These are phyloP conservation scores for Trachelipus rathkii DNA, from an alignment of 1,140 invertebrate genomes.

Conservation along the genomic window DNA sequence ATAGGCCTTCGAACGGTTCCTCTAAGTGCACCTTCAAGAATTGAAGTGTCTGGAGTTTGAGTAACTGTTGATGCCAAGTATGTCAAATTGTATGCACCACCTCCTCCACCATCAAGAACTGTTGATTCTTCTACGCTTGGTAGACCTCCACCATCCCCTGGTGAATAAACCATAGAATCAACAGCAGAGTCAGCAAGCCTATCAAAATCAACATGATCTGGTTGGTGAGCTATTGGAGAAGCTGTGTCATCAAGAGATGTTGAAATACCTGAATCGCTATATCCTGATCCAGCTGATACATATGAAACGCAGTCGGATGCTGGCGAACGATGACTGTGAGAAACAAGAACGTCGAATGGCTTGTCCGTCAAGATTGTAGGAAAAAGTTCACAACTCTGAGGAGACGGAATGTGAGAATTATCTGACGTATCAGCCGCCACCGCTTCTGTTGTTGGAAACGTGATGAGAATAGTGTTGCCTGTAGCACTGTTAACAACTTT, in stretches of 20 bases:
- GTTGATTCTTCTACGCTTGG: not conserved
- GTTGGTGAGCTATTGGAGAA: constrained; percentile 29
- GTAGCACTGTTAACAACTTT: constrained; percentile 39
- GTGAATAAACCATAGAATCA: constrained; percentile 40
- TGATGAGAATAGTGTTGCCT: constrained; percentile 42
- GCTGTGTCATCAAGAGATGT: constrained; percentile 41
- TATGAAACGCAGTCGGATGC: constrained; percentile 44
- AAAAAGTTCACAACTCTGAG: constrained; percentile 40
- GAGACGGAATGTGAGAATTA: constrained; percentile 34
- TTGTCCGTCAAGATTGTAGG: constrained; percentile 42
- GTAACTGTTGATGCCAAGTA: constrained; percentile 26
- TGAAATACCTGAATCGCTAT: constrained; percentile 44
- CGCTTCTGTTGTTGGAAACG: constrained; percentile 35
- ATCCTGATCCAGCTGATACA: constrained; percentile 39
- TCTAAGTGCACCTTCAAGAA: constrained; percentile 44
- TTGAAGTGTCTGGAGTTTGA: constrained; percentile 32
- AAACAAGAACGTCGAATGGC: constrained; percentile 41
- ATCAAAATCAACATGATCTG: constrained; percentile 39
- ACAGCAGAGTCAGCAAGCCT: constrained; percentile 39
- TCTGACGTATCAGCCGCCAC: constrained; percentile 29
- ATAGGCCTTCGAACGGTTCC: constrained; percentile 38
- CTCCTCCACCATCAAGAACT: constrained; percentile 25
- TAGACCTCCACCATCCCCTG: constrained; percentile 22
- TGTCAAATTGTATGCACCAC: constrained; percentile 14
- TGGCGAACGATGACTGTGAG: constrained; percentile 42